phyloP scores from a whole-genome alignment of 35 echinoderm and acorn worm species.

The Hemicentrotus pulcherrimus region DNA sequence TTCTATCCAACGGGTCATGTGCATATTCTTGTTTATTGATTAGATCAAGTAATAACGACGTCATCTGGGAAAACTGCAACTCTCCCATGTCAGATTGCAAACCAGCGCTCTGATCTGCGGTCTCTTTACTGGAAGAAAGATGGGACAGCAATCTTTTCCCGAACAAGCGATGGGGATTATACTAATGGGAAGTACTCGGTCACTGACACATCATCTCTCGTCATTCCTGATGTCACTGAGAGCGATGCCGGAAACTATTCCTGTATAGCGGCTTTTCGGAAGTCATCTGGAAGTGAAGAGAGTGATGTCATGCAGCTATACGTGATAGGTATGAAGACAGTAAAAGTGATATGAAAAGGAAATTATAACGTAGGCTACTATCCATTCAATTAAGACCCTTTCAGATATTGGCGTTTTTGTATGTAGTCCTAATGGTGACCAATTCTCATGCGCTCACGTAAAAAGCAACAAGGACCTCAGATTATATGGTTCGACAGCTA shows the following conservation, averaged over 20 bases:
- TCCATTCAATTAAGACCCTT: too few species aligned
- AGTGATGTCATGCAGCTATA: neutral
- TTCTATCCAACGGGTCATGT: neutral
- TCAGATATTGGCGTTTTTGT: too few species aligned
- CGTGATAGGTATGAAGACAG: neutral
- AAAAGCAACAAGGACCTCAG: too few species aligned
- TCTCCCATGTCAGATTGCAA: neutral
- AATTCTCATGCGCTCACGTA: too few species aligned
- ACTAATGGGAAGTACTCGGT: neutral
- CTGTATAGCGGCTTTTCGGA: neutral
- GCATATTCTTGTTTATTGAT: neutral
- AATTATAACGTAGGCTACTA: too few species aligned
- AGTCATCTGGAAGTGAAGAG: neutral
- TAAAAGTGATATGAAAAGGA: too few species aligned
- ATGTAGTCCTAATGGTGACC: too few species aligned
- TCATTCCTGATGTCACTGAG: neutral
- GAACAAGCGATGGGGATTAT: neutral
- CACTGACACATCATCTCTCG: neutral
- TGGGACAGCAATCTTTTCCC: neutral
- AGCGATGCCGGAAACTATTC: neutral
- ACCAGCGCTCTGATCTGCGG: neutral
- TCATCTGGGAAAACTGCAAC: neutral
- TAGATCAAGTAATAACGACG: neutral
- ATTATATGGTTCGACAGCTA: too few species aligned
- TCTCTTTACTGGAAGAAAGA: neutral